These are phyloP conservation scores for Podabrus alpinus DNA, from an alignment of 2,888 invertebrate genomes.

Conservation along the genomic window DNA sequence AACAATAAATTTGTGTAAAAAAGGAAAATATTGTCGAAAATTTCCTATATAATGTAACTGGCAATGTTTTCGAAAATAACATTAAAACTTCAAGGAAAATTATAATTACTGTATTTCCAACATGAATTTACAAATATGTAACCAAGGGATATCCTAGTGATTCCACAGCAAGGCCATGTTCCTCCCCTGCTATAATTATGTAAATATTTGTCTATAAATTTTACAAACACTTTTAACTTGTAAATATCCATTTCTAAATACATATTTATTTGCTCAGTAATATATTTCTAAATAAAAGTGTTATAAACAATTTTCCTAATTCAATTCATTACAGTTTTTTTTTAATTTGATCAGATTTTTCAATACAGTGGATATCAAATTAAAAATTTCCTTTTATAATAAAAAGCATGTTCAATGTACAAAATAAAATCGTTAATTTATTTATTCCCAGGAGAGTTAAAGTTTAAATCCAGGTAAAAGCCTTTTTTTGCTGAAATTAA, in stretches of 20 bases:
- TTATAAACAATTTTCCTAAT: too few relatives aligned
- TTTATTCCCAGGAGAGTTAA: neutral
- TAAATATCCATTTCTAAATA: neutral
- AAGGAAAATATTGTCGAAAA: too few relatives aligned
- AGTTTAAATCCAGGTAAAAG: neutral
- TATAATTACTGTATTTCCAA: neutral
- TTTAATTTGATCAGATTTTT: neutral
- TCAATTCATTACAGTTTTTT: too few relatives aligned
- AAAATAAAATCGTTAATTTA: neutral
- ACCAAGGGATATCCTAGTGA: neutral
- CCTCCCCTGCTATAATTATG: neutral
- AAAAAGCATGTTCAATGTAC: neutral
- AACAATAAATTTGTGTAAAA: too few relatives aligned
- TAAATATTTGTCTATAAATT: neutral
- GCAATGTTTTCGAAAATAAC: neutral
- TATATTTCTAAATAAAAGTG: too few relatives aligned
- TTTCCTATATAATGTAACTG: too few relatives aligned
- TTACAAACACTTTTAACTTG: neutral
- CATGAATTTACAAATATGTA: neutral
- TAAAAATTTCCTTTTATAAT: too few relatives aligned
- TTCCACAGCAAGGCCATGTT: neutral
- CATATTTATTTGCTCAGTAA: too few relatives aligned
- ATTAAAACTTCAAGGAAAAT: neutral
- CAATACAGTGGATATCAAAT: neutral
- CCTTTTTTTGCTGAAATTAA: neutral